phyloP scores from a whole-genome alignment of 2,113 vertebrate genomes.

The Pogonocichla stellata region DNA sequence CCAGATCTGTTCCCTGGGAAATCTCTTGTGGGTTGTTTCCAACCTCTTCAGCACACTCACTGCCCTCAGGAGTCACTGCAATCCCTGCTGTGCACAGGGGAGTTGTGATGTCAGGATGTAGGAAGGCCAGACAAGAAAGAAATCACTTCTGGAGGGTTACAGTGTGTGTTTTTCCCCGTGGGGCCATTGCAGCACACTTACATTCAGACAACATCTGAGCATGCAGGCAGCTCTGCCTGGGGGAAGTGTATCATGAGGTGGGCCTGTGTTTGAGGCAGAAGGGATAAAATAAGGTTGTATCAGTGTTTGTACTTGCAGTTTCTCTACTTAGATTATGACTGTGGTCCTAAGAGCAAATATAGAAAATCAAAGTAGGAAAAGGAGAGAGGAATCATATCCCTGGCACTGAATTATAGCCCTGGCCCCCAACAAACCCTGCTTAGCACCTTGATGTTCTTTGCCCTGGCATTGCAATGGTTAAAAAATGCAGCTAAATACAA shows the following conservation, averaged over 20 bases:
- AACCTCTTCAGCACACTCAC: background rate
- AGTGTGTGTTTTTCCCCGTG: rapidly evolving
- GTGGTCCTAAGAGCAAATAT: background rate
- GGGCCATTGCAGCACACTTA: background rate
- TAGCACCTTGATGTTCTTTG: background rate
- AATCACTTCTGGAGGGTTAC: background rate
- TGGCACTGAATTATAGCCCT: background rate
- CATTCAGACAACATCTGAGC: background rate
- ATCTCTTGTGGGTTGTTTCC: background rate
- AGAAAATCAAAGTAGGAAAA: background rate
- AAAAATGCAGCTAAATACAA: background rate
- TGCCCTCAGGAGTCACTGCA: background rate
- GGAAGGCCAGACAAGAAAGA: background rate
- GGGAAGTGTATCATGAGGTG: background rate
- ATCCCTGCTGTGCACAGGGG: background rate
- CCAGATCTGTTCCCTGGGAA: background rate
- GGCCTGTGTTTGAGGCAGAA: background rate
- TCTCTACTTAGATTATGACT: background rate
- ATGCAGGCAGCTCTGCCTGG: background rate
- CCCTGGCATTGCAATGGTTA: background rate
- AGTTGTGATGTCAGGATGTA: background rate
- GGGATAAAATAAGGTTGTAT: background rate
- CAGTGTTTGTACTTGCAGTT: background rate
- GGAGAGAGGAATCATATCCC: background rate
- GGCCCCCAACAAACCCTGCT: background rate